Conservation (phyloP, 2,888 invertebrate species). For the Muschampia plurimacula region DNA sequence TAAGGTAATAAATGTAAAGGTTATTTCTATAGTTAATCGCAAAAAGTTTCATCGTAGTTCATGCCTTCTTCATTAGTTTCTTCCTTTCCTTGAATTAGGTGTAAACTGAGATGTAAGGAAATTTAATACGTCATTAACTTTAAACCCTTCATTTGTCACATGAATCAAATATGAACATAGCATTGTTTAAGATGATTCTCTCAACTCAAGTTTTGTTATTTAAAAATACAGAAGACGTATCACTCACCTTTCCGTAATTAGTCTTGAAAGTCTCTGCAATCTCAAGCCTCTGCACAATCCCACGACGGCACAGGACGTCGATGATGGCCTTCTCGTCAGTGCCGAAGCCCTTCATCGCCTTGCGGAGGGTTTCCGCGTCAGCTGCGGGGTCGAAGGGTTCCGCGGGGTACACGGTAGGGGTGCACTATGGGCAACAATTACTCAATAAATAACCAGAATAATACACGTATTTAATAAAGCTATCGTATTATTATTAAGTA, state of each 20-base stretch:
- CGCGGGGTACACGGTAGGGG: slow-evolving; percentile 94
- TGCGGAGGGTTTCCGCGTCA: slow-evolving; percentile 93
- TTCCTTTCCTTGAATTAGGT: no score
- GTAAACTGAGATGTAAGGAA: no score
- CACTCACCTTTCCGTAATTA: slow-evolving; percentile 92
- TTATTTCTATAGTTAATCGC: no score
- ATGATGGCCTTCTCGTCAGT: slow-evolving; percentile 97
- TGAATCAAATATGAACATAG: no score
- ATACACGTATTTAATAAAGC: no score
- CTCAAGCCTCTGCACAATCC: slow-evolving; percentile 95
- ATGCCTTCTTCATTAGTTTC: no score
- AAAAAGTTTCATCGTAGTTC: no score
- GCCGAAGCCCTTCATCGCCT: slow-evolving; percentile 97
- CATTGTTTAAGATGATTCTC: no score
- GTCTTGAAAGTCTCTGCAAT: slow-evolving; percentile 97
- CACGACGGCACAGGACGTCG: slow-evolving; percentile 94
- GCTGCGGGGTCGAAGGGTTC: slow-evolving; percentile 94
- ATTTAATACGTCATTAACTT: no score
- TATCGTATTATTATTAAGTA: no score
- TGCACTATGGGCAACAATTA: slow-evolving; percentile 86
- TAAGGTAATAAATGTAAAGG: no score
- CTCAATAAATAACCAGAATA: background rate
- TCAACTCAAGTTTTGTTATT: background rate
- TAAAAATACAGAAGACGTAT: background rate
- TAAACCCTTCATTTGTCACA: no score